Base-by-base conservation (phyloP, 2,888 invertebrate genomes). In the Cheilosia soror region DNA sequence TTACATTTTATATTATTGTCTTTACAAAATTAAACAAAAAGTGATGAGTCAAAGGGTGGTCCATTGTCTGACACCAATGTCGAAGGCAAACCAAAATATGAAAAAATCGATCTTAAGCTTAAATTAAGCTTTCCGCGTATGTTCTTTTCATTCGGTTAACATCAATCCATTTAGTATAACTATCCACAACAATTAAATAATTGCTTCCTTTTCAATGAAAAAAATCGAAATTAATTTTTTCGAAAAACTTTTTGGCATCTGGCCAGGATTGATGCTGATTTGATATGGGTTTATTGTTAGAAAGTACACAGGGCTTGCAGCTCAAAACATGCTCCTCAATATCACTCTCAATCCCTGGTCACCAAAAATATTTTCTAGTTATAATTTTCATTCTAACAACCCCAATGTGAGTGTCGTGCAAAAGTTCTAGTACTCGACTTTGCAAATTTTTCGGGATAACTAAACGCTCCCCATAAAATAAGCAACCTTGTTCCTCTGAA, bases 301-400 rank as follows among this genome's bases (percentile, higher is more conserved):
- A 42, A 42, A 40, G 13, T 40, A 20, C 11, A 40, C 5, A n/a
- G 4, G 15, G 88, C 80, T 6, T 63, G 75, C 3, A 75, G 44
- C 71, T 89, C 88, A n/a, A 89, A 88, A 27, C 89, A 66, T 55
- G 77, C 11, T 71, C 33, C 31, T 47, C 42, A 33, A 47, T 20
- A 4, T 47, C 47, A 15, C n/a, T n/a, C 9, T 90, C 88, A 27
- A 90, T 81, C 6, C 75, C 79, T 6, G n/a, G 27, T 37, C 40
- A 53, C 25, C 53, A 90, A 57, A 89, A 88, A 86, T 88, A 87
- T 9, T 82, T 79, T 44, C 88, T 65, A 5, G 89, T 89, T 11
- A 88, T 31, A 9, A 87, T 76, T 87, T 89, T 89, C 87, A 88
- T 90, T 11, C 77, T 15, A 25, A 44, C 58, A n/a, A 78, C 44